Conservation (phyloP, 2,113 vertebrate genomes). For the Ancistrus triradiatus region DNA sequence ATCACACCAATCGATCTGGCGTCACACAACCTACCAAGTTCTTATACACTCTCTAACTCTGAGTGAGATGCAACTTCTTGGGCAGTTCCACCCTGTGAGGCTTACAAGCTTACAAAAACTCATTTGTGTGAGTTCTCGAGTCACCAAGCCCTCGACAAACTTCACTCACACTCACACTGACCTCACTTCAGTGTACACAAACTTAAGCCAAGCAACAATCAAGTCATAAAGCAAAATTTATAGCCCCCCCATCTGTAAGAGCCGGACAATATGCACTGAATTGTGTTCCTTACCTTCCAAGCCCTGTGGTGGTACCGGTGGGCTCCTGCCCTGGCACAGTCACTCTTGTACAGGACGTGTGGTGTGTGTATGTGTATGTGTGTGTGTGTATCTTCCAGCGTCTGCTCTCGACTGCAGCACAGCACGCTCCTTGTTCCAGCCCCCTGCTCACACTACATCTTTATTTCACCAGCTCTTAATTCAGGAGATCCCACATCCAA, state of each 20-base stretch:
- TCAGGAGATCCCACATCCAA: slow-evolving; percentile 66
- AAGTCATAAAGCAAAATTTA: slow-evolving; percentile 1
- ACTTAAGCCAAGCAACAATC: neutral
- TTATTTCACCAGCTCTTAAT: slow-evolving; percentile 70
- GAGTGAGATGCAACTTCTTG: too few species aligned
- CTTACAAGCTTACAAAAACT: too few species aligned
- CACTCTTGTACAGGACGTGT: slow-evolving; percentile 13
- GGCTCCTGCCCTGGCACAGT: slow-evolving; percentile 22
- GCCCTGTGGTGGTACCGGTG: slow-evolving; percentile 30
- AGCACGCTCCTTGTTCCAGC: slow-evolving; percentile 71
- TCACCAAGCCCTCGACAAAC: neutral
- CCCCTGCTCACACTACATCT: slow-evolving; percentile 73
- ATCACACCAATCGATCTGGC: too few species aligned
- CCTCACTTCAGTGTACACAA: too few species aligned
- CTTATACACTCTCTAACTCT: too few species aligned
- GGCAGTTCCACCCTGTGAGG: too few species aligned
- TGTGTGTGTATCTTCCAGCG: slow-evolving; percentile 39
- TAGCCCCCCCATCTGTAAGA: neutral
- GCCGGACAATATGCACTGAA: slow-evolving; percentile 16
- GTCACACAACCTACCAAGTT: too few species aligned
- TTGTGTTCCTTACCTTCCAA: slow-evolving; percentile 38
- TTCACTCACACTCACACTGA: neutral
- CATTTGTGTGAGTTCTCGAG: slow-evolving; percentile 13
- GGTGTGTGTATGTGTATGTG: slow-evolving; percentile 38
- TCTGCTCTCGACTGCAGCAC: slow-evolving; percentile 53